Evolutionary conservation across 2,797 vertebrate genomes (phyloP), one percentile per base, ranked within the genome.

Genomic region (Paguma larvata): DNA sequence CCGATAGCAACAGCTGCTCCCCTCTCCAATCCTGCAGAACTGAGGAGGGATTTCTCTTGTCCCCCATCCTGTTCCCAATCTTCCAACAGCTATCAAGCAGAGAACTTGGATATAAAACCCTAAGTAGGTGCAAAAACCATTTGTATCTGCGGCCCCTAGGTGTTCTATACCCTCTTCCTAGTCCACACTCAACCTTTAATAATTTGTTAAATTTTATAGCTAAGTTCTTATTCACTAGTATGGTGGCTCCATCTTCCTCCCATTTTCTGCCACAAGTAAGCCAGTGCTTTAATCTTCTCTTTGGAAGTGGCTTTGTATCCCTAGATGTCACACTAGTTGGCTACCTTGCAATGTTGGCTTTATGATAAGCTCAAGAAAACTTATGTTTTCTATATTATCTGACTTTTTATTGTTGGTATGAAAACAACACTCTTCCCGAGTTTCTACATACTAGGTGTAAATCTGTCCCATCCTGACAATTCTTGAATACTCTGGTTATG

Each of bases 151-250:
- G 63, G 68, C 34, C 86, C 41, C 32, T 73, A 51, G 1, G 9
- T 41, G 30, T 62, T 70, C 83, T 73, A 79, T 48, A 72, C 1
- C 30, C 38, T 91, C 41, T 68, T 53, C 14, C 34, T 48, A 88
- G n/a, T 30, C 30, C 72, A 92, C 30, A 95, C 3, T 83, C 51
- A 86, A 56, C 16, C 1, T 89, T 78, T 86, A 70, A 95, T 56
- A 85, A 85, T 88, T 56, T 70, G 12, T 72, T 90, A 67, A 51
- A 83, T 70, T 30, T 77, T 91, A 72, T 46, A 53, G 30, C 46
- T 34, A 15, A 88, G 89, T 87, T 92, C 19, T 96, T 91, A 25
- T 56, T 93, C 30, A 19, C 67, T 53, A 91, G 30, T 82, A 44
- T 79, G 30, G 18, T 32, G 4, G 2, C 53, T 65, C 34, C 32